Percentiles rank a stretch among this genome's conserved stretches.
phyloP scores from a whole-genome alignment of 2,113 vertebrate genomes.

The Percopsis transmontana region DNA sequence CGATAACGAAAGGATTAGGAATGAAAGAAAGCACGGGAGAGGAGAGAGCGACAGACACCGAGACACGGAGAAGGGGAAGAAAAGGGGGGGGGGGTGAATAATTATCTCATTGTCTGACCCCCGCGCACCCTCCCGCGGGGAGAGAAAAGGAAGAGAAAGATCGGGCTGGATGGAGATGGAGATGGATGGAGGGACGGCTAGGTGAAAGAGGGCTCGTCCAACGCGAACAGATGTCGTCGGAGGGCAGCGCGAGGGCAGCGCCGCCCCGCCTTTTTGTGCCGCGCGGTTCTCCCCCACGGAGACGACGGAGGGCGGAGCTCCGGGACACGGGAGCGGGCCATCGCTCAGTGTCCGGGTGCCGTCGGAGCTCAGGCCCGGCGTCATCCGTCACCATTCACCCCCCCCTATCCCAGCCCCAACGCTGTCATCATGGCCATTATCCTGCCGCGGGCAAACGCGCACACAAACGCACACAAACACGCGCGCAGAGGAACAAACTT shows the following conservation, averaged over 20 bases:
- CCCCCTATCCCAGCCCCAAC: constrained; percentile 83
- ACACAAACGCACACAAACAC: background rate
- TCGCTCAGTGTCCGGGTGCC: constrained; percentile 92
- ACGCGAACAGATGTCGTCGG: constrained; percentile 76
- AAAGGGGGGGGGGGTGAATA: constrained; percentile 72
- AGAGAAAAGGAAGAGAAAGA: constrained; percentile 59
- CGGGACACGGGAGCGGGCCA: constrained; percentile 85
- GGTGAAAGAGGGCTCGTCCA: constrained; percentile 72
- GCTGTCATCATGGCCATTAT: constrained; percentile 96
- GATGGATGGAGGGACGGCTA: constrained; percentile 72
- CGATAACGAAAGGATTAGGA: constrained; percentile 70
- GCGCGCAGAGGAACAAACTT: background rate
- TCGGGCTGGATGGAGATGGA: constrained; percentile 75
- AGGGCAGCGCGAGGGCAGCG: constrained; percentile 76
- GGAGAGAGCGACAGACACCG: constrained; percentile 21
- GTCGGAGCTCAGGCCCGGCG: constrained; percentile 86
- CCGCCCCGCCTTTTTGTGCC: constrained; percentile 68
- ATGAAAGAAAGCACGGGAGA: constrained; percentile 45
- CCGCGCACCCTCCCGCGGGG: constrained; percentile 53
- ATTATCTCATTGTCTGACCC: constrained; percentile 77
- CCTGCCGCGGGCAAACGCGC: constrained; percentile 57
- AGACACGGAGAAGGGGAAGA: constrained; percentile 16
- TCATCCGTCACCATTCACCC: constrained; percentile 94
- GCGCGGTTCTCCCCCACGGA: constrained; percentile 80
- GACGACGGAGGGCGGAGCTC: constrained; percentile 91